Evolutionary conservation across 2,797 vertebrate genomes (phyloP).

Genomic region (Fratercula arctica): DNA sequence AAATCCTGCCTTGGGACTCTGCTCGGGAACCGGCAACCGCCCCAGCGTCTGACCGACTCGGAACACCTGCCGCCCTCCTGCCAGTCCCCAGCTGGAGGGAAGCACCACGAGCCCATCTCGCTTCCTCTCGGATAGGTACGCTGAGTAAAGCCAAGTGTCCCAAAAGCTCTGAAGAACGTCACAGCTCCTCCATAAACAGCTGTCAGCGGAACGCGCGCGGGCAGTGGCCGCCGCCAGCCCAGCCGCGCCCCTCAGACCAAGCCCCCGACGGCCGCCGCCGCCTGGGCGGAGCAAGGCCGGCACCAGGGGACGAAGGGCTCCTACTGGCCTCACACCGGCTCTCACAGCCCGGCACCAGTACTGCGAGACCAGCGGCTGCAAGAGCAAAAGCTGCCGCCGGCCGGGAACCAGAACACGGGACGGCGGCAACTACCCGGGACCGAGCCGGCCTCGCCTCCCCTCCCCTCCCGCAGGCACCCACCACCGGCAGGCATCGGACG

Average conservation of each 20-base stretch:
- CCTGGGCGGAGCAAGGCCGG: no score
- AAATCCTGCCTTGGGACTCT: not conserved
- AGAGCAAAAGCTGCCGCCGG: not conserved
- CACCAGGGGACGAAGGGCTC: not conserved
- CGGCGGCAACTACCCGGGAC: no score
- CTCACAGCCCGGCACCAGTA: not conserved
- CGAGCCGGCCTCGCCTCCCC: no score
- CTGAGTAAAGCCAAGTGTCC: accelerated
- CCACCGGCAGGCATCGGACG: no score
- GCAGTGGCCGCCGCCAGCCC: not conserved
- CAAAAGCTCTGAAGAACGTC: accelerated
- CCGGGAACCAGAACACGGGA: not conserved
- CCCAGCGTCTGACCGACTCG: accelerated
- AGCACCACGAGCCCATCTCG: accelerated
- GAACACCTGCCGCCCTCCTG: accelerated
- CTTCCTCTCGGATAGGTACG: accelerated
- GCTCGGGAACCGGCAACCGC: not conserved
- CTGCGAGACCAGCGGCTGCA: not conserved
- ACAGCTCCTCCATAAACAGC: accelerated
- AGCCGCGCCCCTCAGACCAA: not conserved
- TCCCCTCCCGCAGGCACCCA: not conserved
- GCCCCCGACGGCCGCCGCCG: no score
- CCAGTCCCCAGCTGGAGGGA: accelerated
- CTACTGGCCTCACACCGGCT: not conserved
- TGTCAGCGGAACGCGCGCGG: not conserved